A percentile compares a stretch with the other conserved stretches of the same genome.
phyloP scores from a whole-genome alignment of 1,140 invertebrate species.

The Heliothis virescens region DNA sequence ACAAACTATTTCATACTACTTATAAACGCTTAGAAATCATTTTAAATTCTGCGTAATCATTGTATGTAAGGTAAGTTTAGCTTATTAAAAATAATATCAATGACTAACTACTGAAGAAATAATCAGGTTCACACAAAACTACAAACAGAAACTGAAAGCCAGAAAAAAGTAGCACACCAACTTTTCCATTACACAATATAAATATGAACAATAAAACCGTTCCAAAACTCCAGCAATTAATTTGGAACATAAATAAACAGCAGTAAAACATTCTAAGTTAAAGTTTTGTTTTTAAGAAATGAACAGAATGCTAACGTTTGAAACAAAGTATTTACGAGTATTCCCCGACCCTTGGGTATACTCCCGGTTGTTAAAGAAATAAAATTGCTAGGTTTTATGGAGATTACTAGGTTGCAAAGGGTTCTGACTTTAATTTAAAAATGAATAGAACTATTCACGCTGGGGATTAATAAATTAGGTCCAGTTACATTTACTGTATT shows the following conservation, averaged over 20 bases:
- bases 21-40: too few species aligned
- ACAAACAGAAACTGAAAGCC: not conserved
- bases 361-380: not conserved
- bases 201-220: not conserved
- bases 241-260: not conserved
- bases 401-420: not conserved
- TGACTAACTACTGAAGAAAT: not conserved
- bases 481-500: too few species aligned
- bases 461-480: too few species aligned
- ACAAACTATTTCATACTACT: too few species aligned
- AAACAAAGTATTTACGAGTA: not conserved
- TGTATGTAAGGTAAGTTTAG: too few species aligned
- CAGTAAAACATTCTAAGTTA: not conserved
- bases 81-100: not conserved
- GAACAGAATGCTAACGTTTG: not conserved
- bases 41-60: too few species aligned
- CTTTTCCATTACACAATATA: not conserved
- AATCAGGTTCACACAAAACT: not conserved
- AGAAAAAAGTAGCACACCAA: not conserved
- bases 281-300: not conserved
- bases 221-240: not conserved
- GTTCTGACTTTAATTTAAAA: not conserved
- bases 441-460: not conserved
- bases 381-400: constrained; percentile 1
- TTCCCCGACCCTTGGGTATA: not conserved